Base-by-base conservation (phyloP, 2,113 vertebrate genomes). In the Xiphorhynchus elegans region DNA sequence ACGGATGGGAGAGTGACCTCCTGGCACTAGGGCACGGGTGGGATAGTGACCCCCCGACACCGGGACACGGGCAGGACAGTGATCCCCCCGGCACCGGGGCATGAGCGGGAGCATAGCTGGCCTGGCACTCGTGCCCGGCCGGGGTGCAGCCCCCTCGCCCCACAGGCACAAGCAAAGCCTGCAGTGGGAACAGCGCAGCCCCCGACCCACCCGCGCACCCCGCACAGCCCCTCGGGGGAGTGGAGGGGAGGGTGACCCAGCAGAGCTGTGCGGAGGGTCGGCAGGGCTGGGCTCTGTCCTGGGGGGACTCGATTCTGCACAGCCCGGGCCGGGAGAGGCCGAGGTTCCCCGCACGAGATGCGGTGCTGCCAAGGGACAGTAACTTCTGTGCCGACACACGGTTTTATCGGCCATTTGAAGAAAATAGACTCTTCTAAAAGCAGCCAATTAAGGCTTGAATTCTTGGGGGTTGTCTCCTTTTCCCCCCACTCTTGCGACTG, bases 181-280 rank as follows among this genome's bases (percentile, higher is more conserved):
- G 2, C 23, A 8, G 26, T 2, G 5, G 19, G 11, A 26, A 5
- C 39, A 18, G 63, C 23, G n/a, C 64, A 13, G 25, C 11, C 39
- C 42, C 59, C 12, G 2, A 7, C 3, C 31, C 35, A 4, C 33
- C 5, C 5, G 18, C 2, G 18, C 18, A 1, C 5, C 19, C 23
- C 12, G 1, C 26, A 28, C 50, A 14, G 39, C 33, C 2, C 8
- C 24, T 19, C n/a, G 4, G 29, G 2, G 39, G 9, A 11, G 40
- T 40, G 40, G 37, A 37, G 37, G 37, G 37, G 37, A 18, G 19
- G 40, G 40, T 42, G 40, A 14, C 40, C 40, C 40, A 6, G 40
- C 40, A 42, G 40, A 42, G 40, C 55, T 39, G 55, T 16, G 55
- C 33, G 25, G 64, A 15, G 25, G 58, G 20, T 21, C 17, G 12